Evolutionary conservation across 2,888 invertebrate species (phyloP), one percentile per base, ranked within the genome.

Genomic region (Chrysotoxum bicinctum): DNA sequence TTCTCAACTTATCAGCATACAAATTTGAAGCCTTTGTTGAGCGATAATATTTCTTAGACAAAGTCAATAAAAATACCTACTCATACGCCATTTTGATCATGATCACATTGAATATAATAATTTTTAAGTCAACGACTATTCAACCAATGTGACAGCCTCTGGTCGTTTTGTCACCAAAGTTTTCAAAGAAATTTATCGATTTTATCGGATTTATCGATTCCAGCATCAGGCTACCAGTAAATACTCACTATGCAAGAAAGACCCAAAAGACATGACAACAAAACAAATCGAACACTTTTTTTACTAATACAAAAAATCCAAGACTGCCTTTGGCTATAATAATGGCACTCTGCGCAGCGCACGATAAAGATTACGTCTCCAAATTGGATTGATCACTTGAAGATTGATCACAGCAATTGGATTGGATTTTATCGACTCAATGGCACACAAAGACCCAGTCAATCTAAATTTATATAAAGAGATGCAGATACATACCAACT

Each of bases 301-400:
- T n/a, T 10, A n/a, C 8, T 10, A 26, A 2, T 50, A 40, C 68
- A 45, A 82, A 35, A 30, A 14, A 8, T 1, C 43, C 52, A 26
- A 66, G 58, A 32, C 30, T 8, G 56, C 50, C 40, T 45, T 48
- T 32, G 50, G 37, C 40, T 45, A 56, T 5, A 32, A 56, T 4
- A 26, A 26, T 26, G 10, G n/a, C 40, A 58, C 35, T 30, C 0
- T 7, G 50, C 56, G 4, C 54, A 12, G 21, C 32, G 21, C 16
- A 50, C 35, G 32, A 52, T 66, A 75, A 75, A 75, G 75, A 84
- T 75, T 75, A 66, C 66, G 74, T 75, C 79, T 56, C 58, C 58
- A 80, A 80, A 84, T 79, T 80, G 79, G 84, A 84, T 75, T 84
- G 84, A 84, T 84, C 74, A 48, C 70, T 69, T 32, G 45, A 72